A percentile compares a stretch with the other conserved stretches of the same genome.
Evolutionary conservation across 2,797 vertebrate species (phyloP).

Genomic region (Helarctos malayanus): DNA sequence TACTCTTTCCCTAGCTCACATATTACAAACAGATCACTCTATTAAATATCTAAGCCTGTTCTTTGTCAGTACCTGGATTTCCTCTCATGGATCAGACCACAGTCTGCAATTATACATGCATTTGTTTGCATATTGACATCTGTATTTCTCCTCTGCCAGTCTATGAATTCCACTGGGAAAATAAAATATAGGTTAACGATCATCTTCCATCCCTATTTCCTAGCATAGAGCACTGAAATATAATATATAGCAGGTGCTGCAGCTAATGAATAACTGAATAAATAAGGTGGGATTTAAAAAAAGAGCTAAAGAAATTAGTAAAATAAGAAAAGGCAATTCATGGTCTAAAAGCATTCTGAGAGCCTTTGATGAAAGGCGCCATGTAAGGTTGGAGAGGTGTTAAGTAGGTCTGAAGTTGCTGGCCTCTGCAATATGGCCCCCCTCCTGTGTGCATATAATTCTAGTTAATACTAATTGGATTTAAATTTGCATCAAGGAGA

Average conservation of each 20-base stretch:
- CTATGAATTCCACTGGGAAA: not conserved
- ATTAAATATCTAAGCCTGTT: not conserved
- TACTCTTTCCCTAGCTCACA: not conserved
- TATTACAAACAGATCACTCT: not conserved
- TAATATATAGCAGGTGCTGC: not conserved
- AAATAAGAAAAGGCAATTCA: not conserved
- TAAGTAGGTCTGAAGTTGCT: not conserved
- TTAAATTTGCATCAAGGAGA: slow-evolving; percentile 42
- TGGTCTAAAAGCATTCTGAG: not conserved
- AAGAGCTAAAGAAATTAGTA: not conserved
- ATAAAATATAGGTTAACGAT: not conserved
- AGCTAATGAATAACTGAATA: not conserved
- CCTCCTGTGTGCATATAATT: not conserved
- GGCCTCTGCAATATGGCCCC: not conserved
- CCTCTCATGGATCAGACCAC: not conserved
- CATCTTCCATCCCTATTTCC: not conserved
- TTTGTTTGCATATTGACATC: not conserved
- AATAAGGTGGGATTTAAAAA: not conserved
- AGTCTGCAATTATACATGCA: not conserved
- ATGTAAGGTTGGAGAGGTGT: not conserved
- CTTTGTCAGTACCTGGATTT: not conserved
- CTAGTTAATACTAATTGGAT: slow-evolving; percentile 73
- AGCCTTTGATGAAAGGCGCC: not conserved
- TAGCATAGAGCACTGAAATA: not conserved
- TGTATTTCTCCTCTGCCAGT: not conserved